Evolutionary conservation across 2,113 vertebrate species (phyloP), one percentile per base, ranked within the genome.

Genomic region (Siniperca knerii): DNA sequence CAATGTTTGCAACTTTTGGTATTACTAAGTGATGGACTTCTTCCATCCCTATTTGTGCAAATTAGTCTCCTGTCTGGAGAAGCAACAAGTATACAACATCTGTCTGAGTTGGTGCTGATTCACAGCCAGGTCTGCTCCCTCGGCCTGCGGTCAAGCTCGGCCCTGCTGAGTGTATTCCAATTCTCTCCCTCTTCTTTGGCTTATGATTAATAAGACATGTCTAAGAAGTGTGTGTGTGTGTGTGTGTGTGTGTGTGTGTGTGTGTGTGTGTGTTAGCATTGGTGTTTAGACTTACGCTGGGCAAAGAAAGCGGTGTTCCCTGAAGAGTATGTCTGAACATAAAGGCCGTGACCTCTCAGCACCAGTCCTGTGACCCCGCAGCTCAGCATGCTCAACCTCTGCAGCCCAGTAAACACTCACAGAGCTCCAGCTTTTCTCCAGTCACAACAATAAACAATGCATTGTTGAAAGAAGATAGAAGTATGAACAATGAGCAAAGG

Each of bases 301-400:
- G 44, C 20, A 79, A 82, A 84, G 71, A 82, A 82, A 83, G 67
- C 29, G 1, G 5, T 18, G 16, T 65, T 88, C 91, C 85, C 89
- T 13, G 35, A 86, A 84, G 87, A 83, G 75, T 40, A 18, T 92
- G 92, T 88, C 71, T 79, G 82, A 90, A 92, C 93, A 94, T 57
- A 88, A 81, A 90, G 88, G 87, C 70, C 29, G 1, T 64, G 89
- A 92, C 92, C 93, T 89, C 87, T 68, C 85, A 86, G 78, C 80
- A 68, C 48, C 81, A 68, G 85, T 73, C 42, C 81, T 35, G 42
- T 82, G 88, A 92, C 88, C 89, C 84, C 1, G 8, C 75, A 75
- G 74, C 78, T 76, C 78, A 52, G 82, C 77, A 58, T 37, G 52
- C 69, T 68, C 50, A 54, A 77, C 72, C 84, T 80, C 87, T 83